Percentiles rank a stretch among this genome's conserved stretches.
Evolutionary conservation across 92 coral and sea anemone genomes (phyloP).

Genomic region (Parazoanthus darwini): DNA sequence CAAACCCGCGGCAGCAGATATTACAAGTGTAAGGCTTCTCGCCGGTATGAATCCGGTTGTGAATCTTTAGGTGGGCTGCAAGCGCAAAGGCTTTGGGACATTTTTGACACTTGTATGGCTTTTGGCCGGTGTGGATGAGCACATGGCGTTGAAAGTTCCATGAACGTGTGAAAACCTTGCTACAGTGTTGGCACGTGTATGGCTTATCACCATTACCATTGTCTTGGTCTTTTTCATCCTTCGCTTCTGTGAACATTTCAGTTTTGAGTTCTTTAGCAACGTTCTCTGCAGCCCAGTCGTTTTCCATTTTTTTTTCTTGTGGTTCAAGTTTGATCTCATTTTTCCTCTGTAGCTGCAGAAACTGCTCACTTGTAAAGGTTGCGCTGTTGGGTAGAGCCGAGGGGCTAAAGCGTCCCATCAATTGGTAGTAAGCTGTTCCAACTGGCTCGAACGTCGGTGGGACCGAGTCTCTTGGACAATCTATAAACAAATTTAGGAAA

Average conservation of each 20-base stretch:
- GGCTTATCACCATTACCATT: conserved; percentile 73
- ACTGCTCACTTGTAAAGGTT: conserved; percentile 47
- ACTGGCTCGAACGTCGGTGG: conserved; percentile 41
- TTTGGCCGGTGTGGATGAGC: conserved; percentile 96
- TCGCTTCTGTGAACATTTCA: conserved; percentile 61
- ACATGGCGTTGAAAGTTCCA: conserved; percentile 99
- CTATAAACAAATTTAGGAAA: not conserved
- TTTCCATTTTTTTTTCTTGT: conserved; percentile 38
- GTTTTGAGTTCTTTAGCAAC: conserved; percentile 49
- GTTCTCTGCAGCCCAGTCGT: conserved; percentile 41
- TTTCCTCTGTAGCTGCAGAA: conserved; percentile 50
- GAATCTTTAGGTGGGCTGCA: conserved; percentile 98
- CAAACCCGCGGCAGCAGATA: conserved; percentile 96
- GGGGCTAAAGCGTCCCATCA: conserved; percentile 29
- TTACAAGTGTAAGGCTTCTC: conserved; percentile 97
- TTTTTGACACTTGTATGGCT: conserved; percentile 96
- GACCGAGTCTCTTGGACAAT: conserved; percentile 32
- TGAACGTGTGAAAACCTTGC: conserved; percentile 95
- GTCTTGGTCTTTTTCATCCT: conserved; percentile 84
- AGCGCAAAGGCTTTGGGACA: conserved; percentile 99
- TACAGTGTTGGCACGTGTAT: conserved; percentile 96
- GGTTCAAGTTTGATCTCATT: conserved; percentile 41
- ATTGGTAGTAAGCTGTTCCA: not conserved
- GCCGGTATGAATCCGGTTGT: conserved; percentile 96
- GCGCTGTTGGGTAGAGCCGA: conserved; percentile 46